Evolutionary conservation across 2,113 vertebrate genomes (phyloP), one percentile per base, ranked within the genome.

Genomic region (Psittacula cyanocephala): DNA sequence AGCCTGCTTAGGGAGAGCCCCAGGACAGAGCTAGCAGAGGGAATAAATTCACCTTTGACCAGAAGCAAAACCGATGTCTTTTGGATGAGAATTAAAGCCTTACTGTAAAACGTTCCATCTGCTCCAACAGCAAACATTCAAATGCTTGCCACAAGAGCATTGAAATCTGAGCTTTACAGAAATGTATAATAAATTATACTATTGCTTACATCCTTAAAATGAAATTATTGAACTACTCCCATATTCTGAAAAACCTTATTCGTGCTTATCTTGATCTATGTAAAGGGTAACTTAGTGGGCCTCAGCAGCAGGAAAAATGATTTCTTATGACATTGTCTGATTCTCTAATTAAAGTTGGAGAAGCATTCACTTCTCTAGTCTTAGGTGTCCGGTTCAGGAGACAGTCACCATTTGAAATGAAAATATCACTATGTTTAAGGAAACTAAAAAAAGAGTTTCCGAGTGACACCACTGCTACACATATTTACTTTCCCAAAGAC

Each of bases 11-110:
- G 81, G 81, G 90, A 97, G 92, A 94, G 93, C 94, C 95, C 86
- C 37, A 7, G 94, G 95, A 97, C 81, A 95, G 91, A 94, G 74
- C 91, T 74, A 96, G 85, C 95, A 94, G 91, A 89, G 93, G 95
- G 97, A 97, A 95, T 92, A 97, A 91, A 81, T 93, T 96, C 96
- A 96, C 95, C 91, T 96, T 96, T 97, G 94, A 96, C 96, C 92
- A 95, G 86, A 87, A 96, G 88, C 78, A 94, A 89, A 92, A 96
- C 76, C 19, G 5, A 82, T 94, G 91, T 57, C 74, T 97, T 79
- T 97, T 96, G 93, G 93, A 89, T 78, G 79, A 93, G 89, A 94
- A 92, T 70, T 90, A 94, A 88, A 96, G 55, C 35, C 67, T 65
- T 46, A 49, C 47, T 4, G 10, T 91, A 96, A 94, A 91, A 75